These are phyloP conservation scores for Pituophis catenifer DNA, from an alignment of 2,113 vertebrate species.

Conservation along the genomic window DNA sequence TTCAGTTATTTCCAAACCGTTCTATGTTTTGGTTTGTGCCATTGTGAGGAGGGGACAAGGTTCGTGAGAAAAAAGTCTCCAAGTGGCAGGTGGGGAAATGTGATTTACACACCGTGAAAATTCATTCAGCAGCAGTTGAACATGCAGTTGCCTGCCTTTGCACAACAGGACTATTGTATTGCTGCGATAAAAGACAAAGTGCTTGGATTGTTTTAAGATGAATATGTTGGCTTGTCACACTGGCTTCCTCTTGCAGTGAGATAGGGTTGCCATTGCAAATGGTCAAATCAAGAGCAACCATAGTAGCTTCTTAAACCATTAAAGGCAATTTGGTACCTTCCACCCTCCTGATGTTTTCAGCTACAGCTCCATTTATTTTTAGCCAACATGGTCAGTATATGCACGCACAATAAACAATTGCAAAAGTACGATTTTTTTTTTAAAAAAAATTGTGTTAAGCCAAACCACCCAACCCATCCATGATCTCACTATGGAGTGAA, in stretches of 20 bases:
- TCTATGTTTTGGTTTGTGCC: background rate
- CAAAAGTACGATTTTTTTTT: background rate
- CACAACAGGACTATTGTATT: conserved; percentile 18
- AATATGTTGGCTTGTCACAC: conserved; percentile 9
- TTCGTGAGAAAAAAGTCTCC: conserved; percentile 51
- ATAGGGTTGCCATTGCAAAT: background rate
- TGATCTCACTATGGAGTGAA: background rate
- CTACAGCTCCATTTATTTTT: background rate
- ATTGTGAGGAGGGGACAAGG: conserved; percentile 32
- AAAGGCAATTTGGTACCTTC: background rate
- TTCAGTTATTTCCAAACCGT: background rate
- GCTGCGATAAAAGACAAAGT: conserved; percentile 25
- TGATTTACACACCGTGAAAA: conserved; percentile 62
- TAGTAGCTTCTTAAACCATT: background rate
- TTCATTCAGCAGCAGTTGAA: conserved; percentile 26
- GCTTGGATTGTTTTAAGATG: background rate
- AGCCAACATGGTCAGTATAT: background rate
- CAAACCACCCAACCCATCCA: background rate
- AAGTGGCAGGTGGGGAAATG: conserved; percentile 33
- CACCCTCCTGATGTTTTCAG: background rate
- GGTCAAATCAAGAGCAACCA: background rate
- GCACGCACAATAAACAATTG: conserved; percentile 1
- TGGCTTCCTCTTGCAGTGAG: conserved; percentile 11
- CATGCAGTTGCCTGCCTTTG: background rate
- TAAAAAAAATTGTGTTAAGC: background rate